Evolutionary conservation across 2,797 vertebrate species (phyloP).

Genomic region (Megaceryle alcyon): DNA sequence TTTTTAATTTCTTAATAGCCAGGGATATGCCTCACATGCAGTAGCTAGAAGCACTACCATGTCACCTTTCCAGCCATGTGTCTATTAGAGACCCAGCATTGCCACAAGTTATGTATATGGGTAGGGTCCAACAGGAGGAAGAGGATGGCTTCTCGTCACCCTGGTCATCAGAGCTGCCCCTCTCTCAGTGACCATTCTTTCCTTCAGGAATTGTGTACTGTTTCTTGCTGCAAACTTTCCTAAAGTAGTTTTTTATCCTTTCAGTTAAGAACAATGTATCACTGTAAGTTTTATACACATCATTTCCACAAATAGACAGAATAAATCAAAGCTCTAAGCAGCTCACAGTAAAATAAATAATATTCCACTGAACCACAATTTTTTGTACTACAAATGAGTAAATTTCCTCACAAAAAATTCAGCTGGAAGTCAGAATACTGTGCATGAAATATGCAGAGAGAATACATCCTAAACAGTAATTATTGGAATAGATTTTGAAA

Average conservation of each 20-base stretch:
- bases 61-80: neutral
- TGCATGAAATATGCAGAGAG: neutral
- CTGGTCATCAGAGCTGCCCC: neutral
- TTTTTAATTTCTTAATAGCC: neutral
- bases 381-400: neutral
- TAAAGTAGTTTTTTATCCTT: neutral
- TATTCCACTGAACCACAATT: neutral
- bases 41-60: accelerated
- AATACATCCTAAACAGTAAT: neutral
- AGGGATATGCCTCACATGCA: neutral
- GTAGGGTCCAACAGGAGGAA: neutral
- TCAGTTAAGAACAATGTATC: neutral
- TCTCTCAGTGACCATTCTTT: neutral
- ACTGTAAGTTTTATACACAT: neutral
- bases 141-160: neutral
- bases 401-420: neutral
- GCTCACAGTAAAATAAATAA: neutral
- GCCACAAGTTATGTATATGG: accelerated
- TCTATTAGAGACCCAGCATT: accelerated
- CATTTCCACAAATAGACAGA: neutral
- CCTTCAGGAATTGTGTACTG: accelerated
- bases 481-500: neutral
- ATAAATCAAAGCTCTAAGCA: neutral
- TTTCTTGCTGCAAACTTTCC: neutral
- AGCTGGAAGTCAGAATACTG: neutral